These are phyloP conservation scores for Linepithema humile DNA, from an alignment of 1,140 invertebrate species.

Conservation along the genomic window DNA sequence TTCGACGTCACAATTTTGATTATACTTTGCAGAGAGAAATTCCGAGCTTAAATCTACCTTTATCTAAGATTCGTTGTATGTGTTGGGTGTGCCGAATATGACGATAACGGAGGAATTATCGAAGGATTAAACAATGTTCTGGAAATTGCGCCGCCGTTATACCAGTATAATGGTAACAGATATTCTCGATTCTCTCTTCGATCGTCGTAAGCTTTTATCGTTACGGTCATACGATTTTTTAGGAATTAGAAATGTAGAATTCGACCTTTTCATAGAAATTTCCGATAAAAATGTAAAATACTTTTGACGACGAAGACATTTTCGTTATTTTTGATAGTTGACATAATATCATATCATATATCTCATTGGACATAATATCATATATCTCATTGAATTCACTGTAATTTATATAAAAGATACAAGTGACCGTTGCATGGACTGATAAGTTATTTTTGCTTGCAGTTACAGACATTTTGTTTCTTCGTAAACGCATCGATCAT, in stretches of 20 bases:
- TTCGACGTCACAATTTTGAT: neutral
- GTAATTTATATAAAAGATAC: slow-evolving; percentile 2
- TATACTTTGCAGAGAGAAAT: neutral
- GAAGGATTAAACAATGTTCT: slow-evolving; percentile 16
- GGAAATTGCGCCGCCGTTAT: neutral
- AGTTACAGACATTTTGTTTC: neutral
- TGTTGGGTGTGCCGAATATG: neutral
- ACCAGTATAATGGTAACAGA: slow-evolving; percentile 28
- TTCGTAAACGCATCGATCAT: slow-evolving; percentile 11
- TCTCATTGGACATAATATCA: neutral
- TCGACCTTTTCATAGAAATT: neutral
- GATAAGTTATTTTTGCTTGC: neutral
- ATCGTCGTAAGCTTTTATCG: slow-evolving; percentile 23
- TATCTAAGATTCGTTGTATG: neutral
- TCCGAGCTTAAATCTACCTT: neutral
- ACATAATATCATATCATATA: neutral
- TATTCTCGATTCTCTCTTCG: slow-evolving; percentile 23
- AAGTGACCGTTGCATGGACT: neutral
- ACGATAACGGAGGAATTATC: slow-evolving; percentile 1
- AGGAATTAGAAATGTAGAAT: neutral
- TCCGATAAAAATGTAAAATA: neutral
- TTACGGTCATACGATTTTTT: neutral
- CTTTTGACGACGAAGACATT: neutral
- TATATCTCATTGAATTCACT: neutral
- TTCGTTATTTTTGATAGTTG: neutral